phyloP scores from a whole-genome alignment of 2,888 invertebrate genomes.

The Ditula angustiorana region DNA sequence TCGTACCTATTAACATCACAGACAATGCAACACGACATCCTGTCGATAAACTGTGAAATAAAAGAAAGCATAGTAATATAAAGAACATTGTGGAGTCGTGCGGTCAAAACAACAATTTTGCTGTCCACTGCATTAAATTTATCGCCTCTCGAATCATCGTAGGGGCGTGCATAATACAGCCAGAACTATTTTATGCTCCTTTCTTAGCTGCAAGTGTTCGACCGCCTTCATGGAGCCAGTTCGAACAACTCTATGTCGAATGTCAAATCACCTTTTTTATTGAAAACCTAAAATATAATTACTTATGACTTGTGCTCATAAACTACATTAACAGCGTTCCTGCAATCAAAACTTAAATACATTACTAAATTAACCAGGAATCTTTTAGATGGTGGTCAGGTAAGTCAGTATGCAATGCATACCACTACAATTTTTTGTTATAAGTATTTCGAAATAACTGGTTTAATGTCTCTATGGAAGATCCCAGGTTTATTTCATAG shows the following conservation, averaged over 20 bases:
- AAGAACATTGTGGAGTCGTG: constrained; percentile 67
- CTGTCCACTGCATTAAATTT: constrained; percentile 81
- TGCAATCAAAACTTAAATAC: too few relatives aligned
- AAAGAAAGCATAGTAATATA: constrained; percentile 54
- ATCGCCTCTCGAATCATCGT: constrained; percentile 78
- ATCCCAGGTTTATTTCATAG: too few relatives aligned
- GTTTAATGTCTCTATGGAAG: too few relatives aligned
- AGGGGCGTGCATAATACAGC: constrained; percentile 81
- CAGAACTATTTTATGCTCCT: constrained; percentile 78
- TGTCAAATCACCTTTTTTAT: not conserved
- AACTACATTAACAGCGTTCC: too few relatives aligned
- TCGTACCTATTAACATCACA: constrained; percentile 20
- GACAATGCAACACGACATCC: constrained; percentile 31
- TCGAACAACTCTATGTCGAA: constrained; percentile 36
- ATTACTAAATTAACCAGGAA: too few relatives aligned
- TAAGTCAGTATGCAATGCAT: too few relatives aligned
- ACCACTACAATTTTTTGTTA: too few relatives aligned
- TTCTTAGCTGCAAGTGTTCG: constrained; percentile 60
- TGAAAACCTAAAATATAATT: too few relatives aligned
- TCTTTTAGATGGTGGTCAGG: too few relatives aligned
- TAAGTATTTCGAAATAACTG: too few relatives aligned
- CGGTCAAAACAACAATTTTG: constrained; percentile 83
- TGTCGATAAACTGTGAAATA: constrained; percentile 45
- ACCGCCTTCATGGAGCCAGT: constrained; percentile 61
- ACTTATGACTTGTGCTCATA: too few relatives aligned